Percentiles rank a stretch among this genome's conserved stretches.
phyloP scores from a whole-genome alignment of 2,797 vertebrate genomes.

The Adelosebastes latens region DNA sequence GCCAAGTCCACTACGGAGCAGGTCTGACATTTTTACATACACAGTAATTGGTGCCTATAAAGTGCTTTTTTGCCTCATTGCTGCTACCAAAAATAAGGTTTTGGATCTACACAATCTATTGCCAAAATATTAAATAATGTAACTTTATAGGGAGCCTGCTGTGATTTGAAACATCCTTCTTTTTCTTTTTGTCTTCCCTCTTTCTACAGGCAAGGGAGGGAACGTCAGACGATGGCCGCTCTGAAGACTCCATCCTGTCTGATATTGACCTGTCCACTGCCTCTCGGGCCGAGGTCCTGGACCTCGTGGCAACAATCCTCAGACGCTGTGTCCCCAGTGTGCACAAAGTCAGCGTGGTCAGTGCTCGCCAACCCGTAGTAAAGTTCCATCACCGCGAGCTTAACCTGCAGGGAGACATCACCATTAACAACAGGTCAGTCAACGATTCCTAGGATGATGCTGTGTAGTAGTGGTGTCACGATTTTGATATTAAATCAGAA shows the following conservation, averaged over 20 bases:
- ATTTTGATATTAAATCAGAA: too few relatives aligned
- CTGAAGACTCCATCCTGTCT: slow-evolving; percentile 87
- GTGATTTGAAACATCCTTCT: neutral
- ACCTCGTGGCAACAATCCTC: slow-evolving; percentile 88
- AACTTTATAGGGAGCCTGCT: neutral
- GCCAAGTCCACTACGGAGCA: slow-evolving; percentile 72
- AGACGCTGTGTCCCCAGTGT: slow-evolving; percentile 92
- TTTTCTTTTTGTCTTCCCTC: neutral
- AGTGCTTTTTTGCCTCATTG: neutral
- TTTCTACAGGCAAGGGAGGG: slow-evolving; percentile 68
- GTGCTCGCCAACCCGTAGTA: slow-evolving; percentile 90
- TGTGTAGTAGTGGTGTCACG: neutral
- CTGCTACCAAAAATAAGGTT: neutral
- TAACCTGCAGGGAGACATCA: slow-evolving; percentile 89
- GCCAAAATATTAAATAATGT: neutral
- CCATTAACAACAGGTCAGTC: slow-evolving; percentile 90
- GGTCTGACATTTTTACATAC: slow-evolving; percentile 40
- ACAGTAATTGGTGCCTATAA: neutral
- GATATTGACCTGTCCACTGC: slow-evolving; percentile 84
- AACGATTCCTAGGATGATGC: neutral
- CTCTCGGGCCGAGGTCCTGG: slow-evolving; percentile 81
- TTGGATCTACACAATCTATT: neutral
- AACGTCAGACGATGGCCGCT: slow-evolving; percentile 73
- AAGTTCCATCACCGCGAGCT: slow-evolving; percentile 93
- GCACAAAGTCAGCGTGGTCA: slow-evolving; percentile 88